These are phyloP conservation scores for Nomia melanderi DNA, from an alignment of 1,140 invertebrate species.

Conservation along the genomic window DNA sequence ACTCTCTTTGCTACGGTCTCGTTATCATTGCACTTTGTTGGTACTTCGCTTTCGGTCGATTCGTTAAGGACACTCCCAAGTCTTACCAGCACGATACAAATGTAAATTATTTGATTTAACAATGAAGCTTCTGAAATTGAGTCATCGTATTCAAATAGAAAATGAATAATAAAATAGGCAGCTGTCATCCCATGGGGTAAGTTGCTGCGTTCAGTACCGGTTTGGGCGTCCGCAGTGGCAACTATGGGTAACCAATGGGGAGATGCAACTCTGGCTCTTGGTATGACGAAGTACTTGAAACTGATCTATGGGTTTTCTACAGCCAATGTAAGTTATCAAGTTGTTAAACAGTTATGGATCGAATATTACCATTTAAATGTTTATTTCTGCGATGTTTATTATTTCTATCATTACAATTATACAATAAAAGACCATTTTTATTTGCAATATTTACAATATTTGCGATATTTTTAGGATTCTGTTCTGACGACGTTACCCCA, in stretches of 20 bases:
- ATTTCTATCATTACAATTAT: no score
- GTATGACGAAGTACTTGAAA: slow-evolving; percentile 83
- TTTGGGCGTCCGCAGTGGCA: slow-evolving; percentile 83
- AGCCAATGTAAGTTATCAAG: slow-evolving; percentile 79
- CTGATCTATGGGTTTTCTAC: slow-evolving; percentile 83
- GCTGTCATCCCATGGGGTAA: slow-evolving; percentile 82
- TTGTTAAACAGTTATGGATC: no score
- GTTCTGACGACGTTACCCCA: slow-evolving; percentile 82
- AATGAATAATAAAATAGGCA: slow-evolving; percentile 63
- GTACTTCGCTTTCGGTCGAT: slow-evolving; percentile 86
- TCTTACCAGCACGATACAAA: slow-evolving; percentile 79
- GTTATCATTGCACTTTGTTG: slow-evolving; percentile 83
- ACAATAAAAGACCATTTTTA: neutral
- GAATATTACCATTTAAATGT: no score
- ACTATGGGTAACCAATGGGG: slow-evolving; percentile 84
- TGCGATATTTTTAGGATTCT: slow-evolving; percentile 78
- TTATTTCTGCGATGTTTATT: no score
- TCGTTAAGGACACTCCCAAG: slow-evolving; percentile 84
- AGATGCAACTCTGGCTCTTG: slow-evolving; percentile 82
- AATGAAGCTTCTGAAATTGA: neutral
- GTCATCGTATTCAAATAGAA: neutral
- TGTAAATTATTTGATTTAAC: slow-evolving; percentile 63
- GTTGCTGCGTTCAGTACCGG: slow-evolving; percentile 82
- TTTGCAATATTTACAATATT: neutral
- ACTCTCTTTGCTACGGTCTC: slow-evolving; percentile 84